These are phyloP conservation scores for Phoeniculus purpureus DNA, from an alignment of 2,797 vertebrate genomes.

Conservation along the genomic window DNA sequence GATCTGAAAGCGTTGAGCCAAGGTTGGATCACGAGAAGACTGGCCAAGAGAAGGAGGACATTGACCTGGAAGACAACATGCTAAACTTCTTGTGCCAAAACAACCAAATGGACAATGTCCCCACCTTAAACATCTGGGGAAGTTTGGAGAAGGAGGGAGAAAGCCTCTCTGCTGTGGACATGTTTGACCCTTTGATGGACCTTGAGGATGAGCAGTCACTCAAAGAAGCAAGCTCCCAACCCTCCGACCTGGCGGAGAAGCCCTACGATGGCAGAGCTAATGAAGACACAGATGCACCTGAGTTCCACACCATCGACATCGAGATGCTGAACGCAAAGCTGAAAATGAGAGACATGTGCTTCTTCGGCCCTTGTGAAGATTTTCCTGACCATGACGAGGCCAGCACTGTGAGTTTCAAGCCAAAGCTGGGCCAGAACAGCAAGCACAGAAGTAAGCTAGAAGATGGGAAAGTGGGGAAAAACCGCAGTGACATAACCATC, in stretches of 20 bases:
- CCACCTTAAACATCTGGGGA: conserved; percentile 77
- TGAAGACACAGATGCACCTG: conserved; percentile 1
- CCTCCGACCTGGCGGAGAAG: conserved; percentile 61
- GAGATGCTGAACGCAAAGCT: conserved; percentile 84
- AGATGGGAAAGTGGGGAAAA: conserved; percentile 76
- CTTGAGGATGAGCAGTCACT: conserved; percentile 70
- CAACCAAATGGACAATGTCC: conserved; percentile 64
- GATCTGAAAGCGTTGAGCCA: conserved; percentile 29
- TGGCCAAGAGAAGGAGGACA: conserved; percentile 40
- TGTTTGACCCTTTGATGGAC: conserved; percentile 68
- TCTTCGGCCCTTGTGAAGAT: conserved; percentile 81
- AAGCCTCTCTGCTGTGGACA: conserved; percentile 57
- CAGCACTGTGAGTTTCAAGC: not conserved
- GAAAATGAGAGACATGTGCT: conserved; percentile 85
- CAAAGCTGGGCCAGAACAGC: not conserved
- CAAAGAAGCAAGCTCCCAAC: conserved; percentile 39
- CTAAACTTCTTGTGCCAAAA: conserved; percentile 73
- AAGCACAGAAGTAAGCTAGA: conserved; percentile 75
- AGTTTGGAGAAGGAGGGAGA: conserved; percentile 67
- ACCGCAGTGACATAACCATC: conserved; percentile 77
- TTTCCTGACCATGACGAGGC: conserved; percentile 55
- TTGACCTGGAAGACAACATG: conserved; percentile 60
- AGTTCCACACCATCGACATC: conserved; percentile 82
- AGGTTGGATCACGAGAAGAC: not conserved
- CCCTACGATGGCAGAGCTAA: conserved; percentile 42